Evolutionary conservation across 2,888 invertebrate genomes (phyloP), one percentile per base, ranked within the genome.

Genomic region (Odontomyia ornata): DNA sequence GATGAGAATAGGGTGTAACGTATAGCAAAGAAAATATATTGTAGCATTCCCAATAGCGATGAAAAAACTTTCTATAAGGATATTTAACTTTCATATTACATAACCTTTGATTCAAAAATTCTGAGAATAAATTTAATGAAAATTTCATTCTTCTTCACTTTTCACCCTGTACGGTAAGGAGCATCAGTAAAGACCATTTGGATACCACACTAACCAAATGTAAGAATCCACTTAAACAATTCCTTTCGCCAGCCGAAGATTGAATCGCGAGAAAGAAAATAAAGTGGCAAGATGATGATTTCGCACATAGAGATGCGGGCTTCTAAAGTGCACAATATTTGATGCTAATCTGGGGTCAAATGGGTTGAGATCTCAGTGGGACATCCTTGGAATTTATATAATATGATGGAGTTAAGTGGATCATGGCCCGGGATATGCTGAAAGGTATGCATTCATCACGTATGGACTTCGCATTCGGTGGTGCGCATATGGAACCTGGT

Each of bases 331-430:
- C 73, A 57, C 73, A 73, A 52, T 46, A 73, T 73, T 57, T 36
- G 73, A 73, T 73, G 73, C 73, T 73, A 73, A 73, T 73, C 73
- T 73, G 15, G 60, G 73, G 73, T 73, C 73, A 73, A 43, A n/a
- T 36, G 73, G 60, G 73, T 30, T 73, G 52, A 73, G 73, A 73
- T 73, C 73, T 73, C 73, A 73, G 73, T 60, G 73, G 73, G 73
- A 73, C 73, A 73, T 73, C 73, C 73, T 73, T 73, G 25, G 60
- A 73, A 73, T 73, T 73, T 73, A 57, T 73, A 57, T 73, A 60
- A 57, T 57, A n/a, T 73, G 73, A 73, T 73, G 57, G 52, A 73
- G 73, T 73, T 30, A 73, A 73, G 73, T 73, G 36, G 73, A 73
- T 73, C 73, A 73, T 43, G 36, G 25, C 28, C 18, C 30, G 65